These are phyloP conservation scores for Trypoxylon attenuatum DNA, from an alignment of 2,888 invertebrate genomes.

Conservation along the genomic window DNA sequence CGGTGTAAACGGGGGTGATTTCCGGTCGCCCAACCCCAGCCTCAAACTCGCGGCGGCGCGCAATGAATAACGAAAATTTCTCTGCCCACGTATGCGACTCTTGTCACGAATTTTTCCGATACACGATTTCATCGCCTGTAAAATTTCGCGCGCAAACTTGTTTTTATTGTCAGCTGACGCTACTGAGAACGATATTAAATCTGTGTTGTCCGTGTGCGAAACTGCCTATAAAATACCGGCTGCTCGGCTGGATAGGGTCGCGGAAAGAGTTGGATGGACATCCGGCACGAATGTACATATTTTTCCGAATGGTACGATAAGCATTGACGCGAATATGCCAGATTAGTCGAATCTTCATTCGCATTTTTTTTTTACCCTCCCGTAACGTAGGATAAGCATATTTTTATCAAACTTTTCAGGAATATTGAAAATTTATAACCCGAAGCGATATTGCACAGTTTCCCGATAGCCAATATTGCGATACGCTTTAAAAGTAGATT, in stretches of 20 bases:
- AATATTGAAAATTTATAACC: not conserved
- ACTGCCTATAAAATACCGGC: slow-evolving; percentile 32
- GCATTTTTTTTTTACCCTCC: not conserved
- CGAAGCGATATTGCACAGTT: not conserved
- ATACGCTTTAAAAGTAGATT: slow-evolving; percentile 1
- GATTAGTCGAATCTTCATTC: not conserved
- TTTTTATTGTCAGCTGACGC: slow-evolving; percentile 19
- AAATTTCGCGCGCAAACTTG: slow-evolving; percentile 28
- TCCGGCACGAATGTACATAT: slow-evolving; percentile 1
- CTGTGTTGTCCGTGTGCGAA: slow-evolving; percentile 17
- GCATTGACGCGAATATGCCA: not conserved
- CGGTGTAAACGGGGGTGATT: slow-evolving; percentile 50
- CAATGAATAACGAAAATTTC: slow-evolving; percentile 54
- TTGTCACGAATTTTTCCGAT: slow-evolving; percentile 29
- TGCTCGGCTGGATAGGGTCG: slow-evolving; percentile 35
- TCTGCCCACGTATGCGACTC: not conserved
- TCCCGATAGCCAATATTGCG: slow-evolving; percentile 17
- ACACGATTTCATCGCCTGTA: slow-evolving; percentile 25
- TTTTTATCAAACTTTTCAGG: not conserved
- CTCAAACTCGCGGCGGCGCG: slow-evolving; percentile 29
- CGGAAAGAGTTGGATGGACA: slow-evolving; percentile 16
- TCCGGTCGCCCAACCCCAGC: slow-evolving; percentile 38
- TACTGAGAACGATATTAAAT: slow-evolving; percentile 35
- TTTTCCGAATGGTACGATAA: not conserved
- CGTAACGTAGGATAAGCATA: too few species aligned